Evolutionary conservation across 1,140 invertebrate genomes (phyloP).

Genomic region (Drosophila oshimai): DNA sequence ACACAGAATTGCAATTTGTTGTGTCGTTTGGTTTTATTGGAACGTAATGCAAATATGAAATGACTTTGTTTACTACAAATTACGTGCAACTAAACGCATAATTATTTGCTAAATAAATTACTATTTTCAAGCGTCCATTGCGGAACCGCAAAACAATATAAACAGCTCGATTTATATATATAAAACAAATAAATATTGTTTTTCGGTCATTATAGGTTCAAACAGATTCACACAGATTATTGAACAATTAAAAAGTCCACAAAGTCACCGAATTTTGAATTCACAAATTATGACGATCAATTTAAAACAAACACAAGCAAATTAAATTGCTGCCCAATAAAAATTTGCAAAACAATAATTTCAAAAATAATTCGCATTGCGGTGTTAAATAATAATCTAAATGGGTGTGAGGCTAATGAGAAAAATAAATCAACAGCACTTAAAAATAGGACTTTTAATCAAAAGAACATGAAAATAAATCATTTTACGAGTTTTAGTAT

Average conservation of each 20-base stretch:
- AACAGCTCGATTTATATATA: slow-evolving; percentile 3
- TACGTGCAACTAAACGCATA: slow-evolving; percentile 39
- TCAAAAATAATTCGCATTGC: slow-evolving; percentile 16
- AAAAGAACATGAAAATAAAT: background rate
- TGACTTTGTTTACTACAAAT: slow-evolving; percentile 47
- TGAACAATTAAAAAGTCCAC: slow-evolving; percentile 17
- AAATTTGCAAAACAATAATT: slow-evolving; percentile 5
- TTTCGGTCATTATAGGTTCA: slow-evolving; percentile 1
- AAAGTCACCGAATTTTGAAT: background rate
- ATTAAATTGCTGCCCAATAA: slow-evolving; percentile 14
- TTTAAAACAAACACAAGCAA: slow-evolving; percentile 19
- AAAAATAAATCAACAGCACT: slow-evolving; percentile 12
- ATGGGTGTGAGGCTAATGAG: slow-evolving; percentile 7
- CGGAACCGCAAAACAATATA: slow-evolving; percentile 12
- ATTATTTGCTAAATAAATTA: slow-evolving; percentile 68
- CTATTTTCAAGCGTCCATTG: slow-evolving; percentile 31
- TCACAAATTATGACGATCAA: slow-evolving; percentile 21
- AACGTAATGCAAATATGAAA: slow-evolving; percentile 44
- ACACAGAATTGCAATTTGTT: background rate
- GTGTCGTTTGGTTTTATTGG: slow-evolving; percentile 1
- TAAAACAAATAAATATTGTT: slow-evolving; percentile 13
- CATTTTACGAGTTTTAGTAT: slow-evolving; percentile 6
- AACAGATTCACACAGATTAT: slow-evolving; percentile 19
- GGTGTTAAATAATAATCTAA: slow-evolving; percentile 10
- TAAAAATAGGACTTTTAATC: slow-evolving; percentile 26